Evolutionary conservation across 2,888 invertebrate genomes (phyloP).

Genomic region (Norana najaformis): DNA sequence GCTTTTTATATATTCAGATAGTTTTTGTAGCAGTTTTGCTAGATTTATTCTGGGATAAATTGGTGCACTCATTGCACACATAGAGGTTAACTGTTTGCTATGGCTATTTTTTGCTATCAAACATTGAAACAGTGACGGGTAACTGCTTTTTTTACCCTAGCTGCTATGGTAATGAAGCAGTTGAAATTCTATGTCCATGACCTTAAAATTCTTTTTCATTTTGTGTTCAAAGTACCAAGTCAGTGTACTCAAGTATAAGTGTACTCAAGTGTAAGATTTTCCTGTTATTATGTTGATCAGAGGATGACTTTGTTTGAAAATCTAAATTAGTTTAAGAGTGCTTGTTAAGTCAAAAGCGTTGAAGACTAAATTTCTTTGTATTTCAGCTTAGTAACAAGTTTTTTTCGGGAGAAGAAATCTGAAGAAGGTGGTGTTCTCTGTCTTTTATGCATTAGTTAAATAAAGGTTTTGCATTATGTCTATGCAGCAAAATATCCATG

Average conservation of each 20-base stretch:
- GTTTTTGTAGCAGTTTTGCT: not conserved
- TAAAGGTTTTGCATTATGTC: not conserved
- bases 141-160: not conserved
- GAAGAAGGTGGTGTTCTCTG: not conserved
- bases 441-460: not conserved
- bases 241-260: not conserved
- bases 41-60: not conserved
- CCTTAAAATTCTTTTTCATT: not conserved
- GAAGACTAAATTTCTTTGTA: constrained; percentile 5
- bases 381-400: not conserved
- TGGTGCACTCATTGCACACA: not conserved
- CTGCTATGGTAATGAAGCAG: not conserved
- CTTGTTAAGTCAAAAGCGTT: not conserved
- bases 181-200: not conserved
- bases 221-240: not conserved
- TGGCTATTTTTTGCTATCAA: not conserved
- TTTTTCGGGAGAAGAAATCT: not conserved
- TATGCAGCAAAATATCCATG: not conserved
- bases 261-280: not conserved
- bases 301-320: not conserved
- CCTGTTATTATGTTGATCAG: not conserved
- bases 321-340: not conserved
- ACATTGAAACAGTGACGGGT: not conserved
- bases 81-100: not conserved
- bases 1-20: not conserved